These are phyloP conservation scores for Heliconius cydno DNA, from an alignment of 2,888 invertebrate species.

Conservation along the genomic window DNA sequence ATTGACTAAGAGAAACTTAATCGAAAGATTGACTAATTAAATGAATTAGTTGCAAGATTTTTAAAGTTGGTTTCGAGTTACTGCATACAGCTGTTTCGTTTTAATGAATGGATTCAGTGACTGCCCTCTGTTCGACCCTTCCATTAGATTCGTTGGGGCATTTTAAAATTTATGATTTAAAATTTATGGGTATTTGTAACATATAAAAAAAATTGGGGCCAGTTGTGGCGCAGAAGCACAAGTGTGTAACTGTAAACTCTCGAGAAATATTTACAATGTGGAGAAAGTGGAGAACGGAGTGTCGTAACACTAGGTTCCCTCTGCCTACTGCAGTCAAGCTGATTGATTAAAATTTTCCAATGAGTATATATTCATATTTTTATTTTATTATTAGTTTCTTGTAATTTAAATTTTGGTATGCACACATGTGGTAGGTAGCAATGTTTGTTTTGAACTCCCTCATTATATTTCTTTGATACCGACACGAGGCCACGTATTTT, in stretches of 20 bases:
- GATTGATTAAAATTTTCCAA: no score
- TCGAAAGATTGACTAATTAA: constrained; percentile 14
- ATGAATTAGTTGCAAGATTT: constrained; percentile 37
- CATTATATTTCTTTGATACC: background rate
- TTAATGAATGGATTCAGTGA: constrained; percentile 36
- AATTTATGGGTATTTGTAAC: background rate
- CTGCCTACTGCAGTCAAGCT: no score
- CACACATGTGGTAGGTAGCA: background rate
- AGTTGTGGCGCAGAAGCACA: no score
- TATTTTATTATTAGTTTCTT: no score
- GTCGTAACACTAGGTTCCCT: no score
- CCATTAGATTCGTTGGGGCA: constrained; percentile 25
- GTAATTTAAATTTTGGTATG: no score
- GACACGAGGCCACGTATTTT: background rate
- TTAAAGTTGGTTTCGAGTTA: constrained; percentile 40
- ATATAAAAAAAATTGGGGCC: background rate
- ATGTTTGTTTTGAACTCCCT: constrained; percentile 1
- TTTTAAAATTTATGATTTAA: background rate
- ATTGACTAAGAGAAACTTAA: constrained; percentile 14
- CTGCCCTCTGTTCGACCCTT: constrained; percentile 27
- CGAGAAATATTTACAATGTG: no score
- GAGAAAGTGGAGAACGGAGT: no score
- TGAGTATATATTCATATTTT: no score
- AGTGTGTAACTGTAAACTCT: no score
- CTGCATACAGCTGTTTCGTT: constrained; percentile 33